These are phyloP conservation scores for Cnemophilus loriae DNA, from an alignment of 2,113 vertebrate species.

Conservation along the genomic window DNA sequence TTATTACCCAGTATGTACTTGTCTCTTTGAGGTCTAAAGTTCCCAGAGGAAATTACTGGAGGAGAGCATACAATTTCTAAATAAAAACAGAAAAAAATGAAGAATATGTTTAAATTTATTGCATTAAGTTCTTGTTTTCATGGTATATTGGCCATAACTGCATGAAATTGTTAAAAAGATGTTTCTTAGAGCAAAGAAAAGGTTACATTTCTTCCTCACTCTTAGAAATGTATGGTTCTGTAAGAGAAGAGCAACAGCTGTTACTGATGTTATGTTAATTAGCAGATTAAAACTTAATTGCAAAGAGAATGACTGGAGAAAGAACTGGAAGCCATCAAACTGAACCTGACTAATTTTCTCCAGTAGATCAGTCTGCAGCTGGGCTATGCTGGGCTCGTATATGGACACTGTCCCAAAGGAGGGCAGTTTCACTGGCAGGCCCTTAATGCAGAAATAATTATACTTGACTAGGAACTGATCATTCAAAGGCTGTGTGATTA, in stretches of 20 bases:
- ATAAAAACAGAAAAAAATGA: background rate
- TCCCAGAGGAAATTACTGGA: conserved; percentile 52
- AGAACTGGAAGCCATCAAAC: background rate
- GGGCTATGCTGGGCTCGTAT: background rate
- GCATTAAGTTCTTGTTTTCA: background rate
- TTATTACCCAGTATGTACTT: background rate
- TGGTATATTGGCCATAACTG: background rate
- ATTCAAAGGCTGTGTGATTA: background rate
- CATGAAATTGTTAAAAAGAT: background rate
- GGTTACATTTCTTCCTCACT: background rate
- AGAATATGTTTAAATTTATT: background rate
- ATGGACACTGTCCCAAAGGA: background rate
- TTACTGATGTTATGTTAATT: background rate
- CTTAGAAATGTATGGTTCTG: background rate
- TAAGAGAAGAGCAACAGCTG: background rate
- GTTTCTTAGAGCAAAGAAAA: background rate
- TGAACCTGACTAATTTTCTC: background rate
- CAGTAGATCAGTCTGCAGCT: background rate
- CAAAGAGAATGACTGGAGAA: background rate
- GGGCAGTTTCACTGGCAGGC: background rate
- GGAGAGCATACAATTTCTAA: conserved; percentile 44
- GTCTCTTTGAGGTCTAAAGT: background rate
- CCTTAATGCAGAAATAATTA: background rate
- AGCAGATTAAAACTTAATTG: background rate
- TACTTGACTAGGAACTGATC: background rate